Evolutionary conservation across 2,888 invertebrate genomes (phyloP).

Genomic region (Andrena dorsata): DNA sequence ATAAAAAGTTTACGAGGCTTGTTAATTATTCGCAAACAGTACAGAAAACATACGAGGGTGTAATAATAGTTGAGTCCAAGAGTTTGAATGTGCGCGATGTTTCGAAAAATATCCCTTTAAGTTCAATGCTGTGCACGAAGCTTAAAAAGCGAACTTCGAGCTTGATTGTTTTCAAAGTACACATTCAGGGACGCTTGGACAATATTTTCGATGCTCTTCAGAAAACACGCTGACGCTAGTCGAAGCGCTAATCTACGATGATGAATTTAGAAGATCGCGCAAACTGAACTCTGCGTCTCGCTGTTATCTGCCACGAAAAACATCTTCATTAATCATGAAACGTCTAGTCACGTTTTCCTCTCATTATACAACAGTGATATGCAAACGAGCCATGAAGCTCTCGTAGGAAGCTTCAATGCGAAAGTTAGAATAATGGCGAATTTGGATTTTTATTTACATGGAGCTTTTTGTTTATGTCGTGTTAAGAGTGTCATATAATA

Average conservation of each 20-base stretch:
- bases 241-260: slow-evolving; percentile 9
- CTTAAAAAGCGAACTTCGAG: too few relatives aligned
- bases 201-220: too few relatives aligned
- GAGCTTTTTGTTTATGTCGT: background rate
- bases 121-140: too few relatives aligned
- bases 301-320: slow-evolving; percentile 21
- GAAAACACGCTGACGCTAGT: background rate
- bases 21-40: background rate
- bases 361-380: slow-evolving; percentile 8
- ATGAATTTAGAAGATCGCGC: slow-evolving; percentile 8
- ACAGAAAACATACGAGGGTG: background rate
- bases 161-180: too few relatives aligned
- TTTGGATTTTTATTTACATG: background rate
- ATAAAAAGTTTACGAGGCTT: background rate
- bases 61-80: too few relatives aligned
- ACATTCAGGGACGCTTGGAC: too few relatives aligned
- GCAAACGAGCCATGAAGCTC: slow-evolving; percentile 6
- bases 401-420: background rate
- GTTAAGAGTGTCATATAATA: too few relatives aligned
- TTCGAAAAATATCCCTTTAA: too few relatives aligned
- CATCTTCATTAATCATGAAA: slow-evolving; percentile 46
- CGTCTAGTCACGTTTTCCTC: slow-evolving; percentile 32
- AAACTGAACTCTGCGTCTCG: slow-evolving; percentile 2
- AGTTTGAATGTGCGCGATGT: background rate
- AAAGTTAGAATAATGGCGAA: slow-evolving; percentile 17